These are phyloP conservation scores for Chanos chanos DNA, from an alignment of 2,797 vertebrate species.

Conservation along the genomic window DNA sequence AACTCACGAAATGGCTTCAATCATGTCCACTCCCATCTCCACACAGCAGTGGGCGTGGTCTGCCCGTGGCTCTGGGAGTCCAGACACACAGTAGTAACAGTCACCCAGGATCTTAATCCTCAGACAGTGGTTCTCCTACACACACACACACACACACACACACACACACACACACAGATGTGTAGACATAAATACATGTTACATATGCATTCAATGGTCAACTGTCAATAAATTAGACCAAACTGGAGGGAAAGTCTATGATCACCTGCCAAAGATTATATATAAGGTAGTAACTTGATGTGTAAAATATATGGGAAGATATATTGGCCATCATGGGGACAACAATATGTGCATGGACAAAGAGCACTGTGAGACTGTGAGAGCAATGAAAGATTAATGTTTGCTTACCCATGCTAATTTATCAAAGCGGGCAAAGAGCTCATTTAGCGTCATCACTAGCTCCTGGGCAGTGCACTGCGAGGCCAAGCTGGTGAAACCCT, in stretches of 20 bases:
- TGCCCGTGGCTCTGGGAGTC: slow-evolving; percentile 87
- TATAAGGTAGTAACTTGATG: too few relatives aligned
- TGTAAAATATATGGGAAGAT: too few relatives aligned
- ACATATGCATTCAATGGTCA: too few relatives aligned
- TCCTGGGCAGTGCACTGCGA: slow-evolving; percentile 80
- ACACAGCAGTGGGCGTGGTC: slow-evolving; percentile 98
- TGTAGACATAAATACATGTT: too few relatives aligned
- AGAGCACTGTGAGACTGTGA: not conserved
- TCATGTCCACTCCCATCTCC: slow-evolving; percentile 98
- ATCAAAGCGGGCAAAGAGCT: slow-evolving; percentile 77
- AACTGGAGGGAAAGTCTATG: too few relatives aligned
- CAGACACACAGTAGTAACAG: slow-evolving; percentile 97
- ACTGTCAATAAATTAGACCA: too few relatives aligned
- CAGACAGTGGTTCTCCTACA: slow-evolving; percentile 92
- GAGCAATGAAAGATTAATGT: slow-evolving; percentile 13
- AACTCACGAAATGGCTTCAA: slow-evolving; percentile 93
- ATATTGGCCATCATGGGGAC: too few relatives aligned
- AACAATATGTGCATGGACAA: too few relatives aligned
- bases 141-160: slow-evolving; percentile 31
- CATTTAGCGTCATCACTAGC: slow-evolving; percentile 78
- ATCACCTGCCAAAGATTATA: too few relatives aligned
- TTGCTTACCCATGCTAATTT: slow-evolving; percentile 74
- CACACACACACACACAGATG: slow-evolving; percentile 27
- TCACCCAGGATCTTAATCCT: slow-evolving; percentile 97
- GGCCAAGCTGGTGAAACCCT: slow-evolving; percentile 77